Base-by-base conservation (phyloP, 2,888 invertebrate species). In the Cyrtodaria siliqua region DNA sequence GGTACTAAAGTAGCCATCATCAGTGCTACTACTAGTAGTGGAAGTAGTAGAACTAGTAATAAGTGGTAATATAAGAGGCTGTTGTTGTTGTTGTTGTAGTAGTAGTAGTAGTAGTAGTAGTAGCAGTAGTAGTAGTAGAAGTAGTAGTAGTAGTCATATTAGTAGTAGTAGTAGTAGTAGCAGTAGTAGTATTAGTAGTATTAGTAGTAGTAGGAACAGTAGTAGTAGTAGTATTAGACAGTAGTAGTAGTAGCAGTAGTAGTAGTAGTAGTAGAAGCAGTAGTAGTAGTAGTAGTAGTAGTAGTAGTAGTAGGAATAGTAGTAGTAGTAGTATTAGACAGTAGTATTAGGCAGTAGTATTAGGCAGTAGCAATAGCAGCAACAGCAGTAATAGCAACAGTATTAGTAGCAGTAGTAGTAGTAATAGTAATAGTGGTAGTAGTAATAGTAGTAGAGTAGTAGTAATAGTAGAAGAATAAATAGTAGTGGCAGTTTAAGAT, bases 91-190 rank as follows among this genome's bases (percentile, higher is more conserved):
- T 27, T 27, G 55, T 27, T 27, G 33, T 27, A 33, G 55, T 55
- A 27, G 55, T 55, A 55, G 29, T 55, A 55, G 29, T 29, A 55
- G 29, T 29, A 55, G 55, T 29, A 55, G 55, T 55, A 55, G 55
- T 55, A 27, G 55, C 27, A 55, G 55, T 55, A 55, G 55, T 55
- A 55, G 55, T 55, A 55, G 55, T 27, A 55, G 55, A 27, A 55
- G 55, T 55, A 26, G 29, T 55, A 55, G 29, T 29, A 55, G 29
- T 29, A 55, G 55, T 29, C 26, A 29, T 55, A 26, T 26, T 55
- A 55, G 55, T 55, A 55, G 55, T 55, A 55, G 55, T 55, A 55
- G 55, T 55, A 55, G 55, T 27, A 55, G 55, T 55, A 55, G 33
- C 27, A 33, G 55, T 55, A 27, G 55, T 55, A 55, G 55, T 55